Evolutionary conservation across 2,797 vertebrate species (phyloP), one percentile per base, ranked within the genome.

Genomic region (Ptychobarbus kaznakovi): DNA sequence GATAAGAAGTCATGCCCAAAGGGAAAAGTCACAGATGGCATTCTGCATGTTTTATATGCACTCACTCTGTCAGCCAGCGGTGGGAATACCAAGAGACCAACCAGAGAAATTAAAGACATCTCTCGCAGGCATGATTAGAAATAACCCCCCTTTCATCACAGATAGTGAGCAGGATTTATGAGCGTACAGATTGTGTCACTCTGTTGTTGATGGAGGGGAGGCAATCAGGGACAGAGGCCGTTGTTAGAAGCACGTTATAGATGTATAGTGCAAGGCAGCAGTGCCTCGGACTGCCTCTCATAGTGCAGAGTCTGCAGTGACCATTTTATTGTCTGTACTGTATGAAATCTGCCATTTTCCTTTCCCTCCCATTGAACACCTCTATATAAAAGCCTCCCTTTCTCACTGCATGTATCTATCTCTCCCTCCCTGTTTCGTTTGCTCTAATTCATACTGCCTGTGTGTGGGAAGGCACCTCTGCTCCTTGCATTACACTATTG

Each of bases 21-120:
- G 87, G 87, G 87, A 87, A 84, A 75, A 68, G 66, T 80, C 76
- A 81, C 90, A 91, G 89, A 90, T 89, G 88, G 89, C 73, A 81
- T 73, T 82, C 79, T 87, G 85, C 86, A 88, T 89, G 89, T 84
- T 88, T 91, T 86, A 88, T 84, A 89, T 84, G 42, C 32, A 22
- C 82, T 86, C 82, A 65, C 58, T 78, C 49, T n/a, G 78, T 58
- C 25, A 15, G 53, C 72, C 18, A 85, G 81, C 61, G 81, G 70
- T 32, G 32, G 77, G 85, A 90, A 87, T 87, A 81, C 81, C 84
- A 75, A 88, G 81, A 79, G 68, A 87, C 49, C 58, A 69, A 77
- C 12, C 58, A 38, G 58, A 15, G 10, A 65, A 81, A 76, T 80
- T 72, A 83, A 66, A 89, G 80, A 80, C 28, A 69, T 77, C 75